phyloP scores from a whole-genome alignment of 2,797 vertebrate species.

The Notolepis coatsorum region DNA sequence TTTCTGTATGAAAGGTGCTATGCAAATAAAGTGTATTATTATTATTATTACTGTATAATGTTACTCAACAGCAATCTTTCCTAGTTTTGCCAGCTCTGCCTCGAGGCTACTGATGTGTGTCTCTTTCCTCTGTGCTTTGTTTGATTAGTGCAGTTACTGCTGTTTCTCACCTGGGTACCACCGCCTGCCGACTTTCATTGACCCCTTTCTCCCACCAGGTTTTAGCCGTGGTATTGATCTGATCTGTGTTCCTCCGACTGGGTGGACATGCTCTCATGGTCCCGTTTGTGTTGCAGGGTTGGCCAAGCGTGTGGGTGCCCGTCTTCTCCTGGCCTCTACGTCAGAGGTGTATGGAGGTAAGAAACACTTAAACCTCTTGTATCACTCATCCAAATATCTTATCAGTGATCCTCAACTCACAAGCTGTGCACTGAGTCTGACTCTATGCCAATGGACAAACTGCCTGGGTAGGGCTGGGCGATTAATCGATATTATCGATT shows the following conservation, averaged over 20 bases:
- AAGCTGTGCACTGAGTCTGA: too few species aligned
- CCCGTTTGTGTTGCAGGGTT: conserved; percentile 79
- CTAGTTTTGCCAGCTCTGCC: too few species aligned
- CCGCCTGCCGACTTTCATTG: neutral
- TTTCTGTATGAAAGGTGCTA: too few species aligned
- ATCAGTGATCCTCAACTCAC: neutral
- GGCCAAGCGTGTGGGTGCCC: conserved; percentile 96
- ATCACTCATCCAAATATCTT: neutral
- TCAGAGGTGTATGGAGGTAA: conserved; percentile 99
- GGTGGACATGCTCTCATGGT: conserved; percentile 10
- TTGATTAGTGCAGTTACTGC: too few species aligned
- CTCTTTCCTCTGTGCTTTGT: too few species aligned
- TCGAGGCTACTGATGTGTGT: too few species aligned
- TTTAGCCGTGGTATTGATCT: neutral
- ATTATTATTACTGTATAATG: too few species aligned
- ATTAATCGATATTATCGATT: too few species aligned
- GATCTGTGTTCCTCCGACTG: neutral
- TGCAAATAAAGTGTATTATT: too few species aligned
- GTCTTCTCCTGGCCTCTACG: conserved; percentile 95
- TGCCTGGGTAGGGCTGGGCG: too few species aligned
- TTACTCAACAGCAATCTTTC: too few species aligned
- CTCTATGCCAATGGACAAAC: too few species aligned
- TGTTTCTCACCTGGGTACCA: neutral
- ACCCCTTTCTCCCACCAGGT: neutral
- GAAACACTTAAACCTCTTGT: conserved; percentile 26